These are phyloP conservation scores for Julus scanicus DNA, from an alignment of 2,888 invertebrate genomes.

Conservation along the genomic window DNA sequence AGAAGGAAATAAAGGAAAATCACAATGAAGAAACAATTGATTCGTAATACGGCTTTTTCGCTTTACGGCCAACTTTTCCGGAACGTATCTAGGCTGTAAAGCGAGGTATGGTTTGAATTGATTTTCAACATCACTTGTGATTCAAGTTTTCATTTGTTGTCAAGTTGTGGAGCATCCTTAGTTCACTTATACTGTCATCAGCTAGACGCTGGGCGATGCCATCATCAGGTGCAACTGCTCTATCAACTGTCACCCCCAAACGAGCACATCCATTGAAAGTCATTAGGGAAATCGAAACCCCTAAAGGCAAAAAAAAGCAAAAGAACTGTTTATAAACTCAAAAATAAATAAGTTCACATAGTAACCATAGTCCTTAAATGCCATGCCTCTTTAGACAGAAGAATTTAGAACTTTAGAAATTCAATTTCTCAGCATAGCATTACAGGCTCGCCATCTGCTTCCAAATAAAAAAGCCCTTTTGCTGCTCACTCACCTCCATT, in stretches of 20 bases:
- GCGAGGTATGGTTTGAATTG: too few species aligned
- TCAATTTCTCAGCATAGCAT: neutral
- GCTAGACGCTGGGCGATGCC: neutral
- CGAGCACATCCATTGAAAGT: neutral
- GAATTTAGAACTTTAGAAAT: too few species aligned
- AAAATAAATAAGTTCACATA: too few species aligned
- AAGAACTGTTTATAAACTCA: too few species aligned
- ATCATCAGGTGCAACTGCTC: constrained; percentile 25
- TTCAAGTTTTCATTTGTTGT: neutral
- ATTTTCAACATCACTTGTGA: too few species aligned
- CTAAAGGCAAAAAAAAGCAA: neutral
- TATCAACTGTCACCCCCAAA: neutral
- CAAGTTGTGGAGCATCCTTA: neutral
- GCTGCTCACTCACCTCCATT: neutral
- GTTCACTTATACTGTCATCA: neutral
- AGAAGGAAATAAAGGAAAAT: too few species aligned
- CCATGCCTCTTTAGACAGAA: too few species aligned
- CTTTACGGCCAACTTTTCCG: too few species aligned
- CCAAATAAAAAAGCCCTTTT: neutral
- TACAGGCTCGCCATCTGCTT: neutral
- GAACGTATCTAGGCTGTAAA: too few species aligned
- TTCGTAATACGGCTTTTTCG: too few species aligned
- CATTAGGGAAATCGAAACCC: neutral
- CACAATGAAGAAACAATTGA: too few species aligned
- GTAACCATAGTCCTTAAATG: too few species aligned